Conservation (phyloP, 2,888 invertebrate genomes). For the Gerris lacustris region DNA sequence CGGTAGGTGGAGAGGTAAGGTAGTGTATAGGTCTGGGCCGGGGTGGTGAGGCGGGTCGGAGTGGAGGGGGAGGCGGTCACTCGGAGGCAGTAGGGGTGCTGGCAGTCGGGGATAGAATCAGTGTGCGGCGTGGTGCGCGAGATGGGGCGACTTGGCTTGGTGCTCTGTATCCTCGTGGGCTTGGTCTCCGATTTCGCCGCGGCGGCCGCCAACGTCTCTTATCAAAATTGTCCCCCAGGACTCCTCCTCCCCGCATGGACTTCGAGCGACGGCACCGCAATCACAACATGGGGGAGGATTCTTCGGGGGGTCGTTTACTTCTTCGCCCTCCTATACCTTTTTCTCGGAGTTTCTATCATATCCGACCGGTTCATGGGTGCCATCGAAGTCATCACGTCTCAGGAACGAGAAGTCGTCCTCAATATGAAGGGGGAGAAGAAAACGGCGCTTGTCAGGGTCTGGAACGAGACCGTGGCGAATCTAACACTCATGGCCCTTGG, state of each 20-base stretch:
- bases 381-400: conserved; percentile 97
- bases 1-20: background rate
- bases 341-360: conserved; percentile 96
- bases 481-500: conserved; percentile 97
- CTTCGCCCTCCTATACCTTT: conserved; percentile 76
- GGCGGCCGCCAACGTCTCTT: background rate
- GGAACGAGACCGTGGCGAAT: conserved; percentile 99
- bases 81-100: background rate
- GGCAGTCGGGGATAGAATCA: conserved; percentile 9
- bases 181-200: background rate
- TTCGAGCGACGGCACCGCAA: conserved; percentile 57
- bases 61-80: background rate
- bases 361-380: conserved; percentile 99
- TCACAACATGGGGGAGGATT: conserved; percentile 61
- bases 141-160: conserved; percentile 8
- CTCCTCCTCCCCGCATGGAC: conserved; percentile 78
- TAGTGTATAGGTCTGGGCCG: background rate
- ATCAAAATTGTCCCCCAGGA: conserved; percentile 59
- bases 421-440: conserved; percentile 77
- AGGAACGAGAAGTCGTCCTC: conserved; percentile 87
- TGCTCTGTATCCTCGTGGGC: background rate
- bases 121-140: conserved; percentile 13
- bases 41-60: conserved; percentile 2
- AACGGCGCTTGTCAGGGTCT: conserved; percentile 83
- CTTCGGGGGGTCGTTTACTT: conserved; percentile 86